Evolutionary conservation across 2,888 invertebrate genomes (phyloP).

Genomic region (Icerya purchasi): DNA sequence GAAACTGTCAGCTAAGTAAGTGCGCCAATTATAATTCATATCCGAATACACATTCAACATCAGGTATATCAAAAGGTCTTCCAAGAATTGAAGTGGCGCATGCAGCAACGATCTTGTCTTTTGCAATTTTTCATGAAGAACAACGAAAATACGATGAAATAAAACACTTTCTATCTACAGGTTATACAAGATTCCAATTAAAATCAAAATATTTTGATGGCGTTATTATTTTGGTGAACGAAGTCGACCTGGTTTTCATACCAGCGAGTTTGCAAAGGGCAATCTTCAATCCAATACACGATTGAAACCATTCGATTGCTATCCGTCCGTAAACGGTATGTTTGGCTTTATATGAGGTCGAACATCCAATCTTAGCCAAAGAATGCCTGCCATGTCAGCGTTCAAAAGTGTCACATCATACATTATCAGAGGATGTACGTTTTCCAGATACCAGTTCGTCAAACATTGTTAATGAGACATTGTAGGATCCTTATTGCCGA

Average conservation of each 20-base stretch:
- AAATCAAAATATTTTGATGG: neutral
- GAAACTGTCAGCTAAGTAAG: conserved; percentile 4
- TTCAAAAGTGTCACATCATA: conserved; percentile 21
- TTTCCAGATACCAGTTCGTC: conserved; percentile 21
- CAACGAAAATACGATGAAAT: conserved; percentile 4
- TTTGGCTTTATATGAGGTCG: conserved; percentile 23
- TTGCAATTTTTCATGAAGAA: neutral
- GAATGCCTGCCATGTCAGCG: conserved; percentile 22
- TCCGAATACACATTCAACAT: conserved; percentile 14
- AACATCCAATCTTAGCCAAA: conserved; percentile 19
- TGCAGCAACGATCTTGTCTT: neutral
- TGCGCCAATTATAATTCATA: conserved; percentile 10
- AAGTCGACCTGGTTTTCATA: conserved; percentile 5
- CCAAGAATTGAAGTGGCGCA: conserved; percentile 9
- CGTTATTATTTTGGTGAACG: neutral
- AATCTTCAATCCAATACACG: conserved; percentile 18
- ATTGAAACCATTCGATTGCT: conserved; percentile 18
- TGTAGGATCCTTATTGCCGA: conserved; percentile 24
- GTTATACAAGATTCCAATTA: conserved; percentile 11
- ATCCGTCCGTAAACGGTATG: conserved; percentile 22
- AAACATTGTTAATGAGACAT: conserved; percentile 26
- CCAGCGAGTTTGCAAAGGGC: neutral
- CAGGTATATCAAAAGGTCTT: conserved; percentile 6
- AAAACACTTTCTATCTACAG: neutral
- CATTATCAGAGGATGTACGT: conserved; percentile 15